These are phyloP conservation scores for Pseudomyrmex concolor DNA, from an alignment of 1,140 invertebrate species.

Conservation along the genomic window DNA sequence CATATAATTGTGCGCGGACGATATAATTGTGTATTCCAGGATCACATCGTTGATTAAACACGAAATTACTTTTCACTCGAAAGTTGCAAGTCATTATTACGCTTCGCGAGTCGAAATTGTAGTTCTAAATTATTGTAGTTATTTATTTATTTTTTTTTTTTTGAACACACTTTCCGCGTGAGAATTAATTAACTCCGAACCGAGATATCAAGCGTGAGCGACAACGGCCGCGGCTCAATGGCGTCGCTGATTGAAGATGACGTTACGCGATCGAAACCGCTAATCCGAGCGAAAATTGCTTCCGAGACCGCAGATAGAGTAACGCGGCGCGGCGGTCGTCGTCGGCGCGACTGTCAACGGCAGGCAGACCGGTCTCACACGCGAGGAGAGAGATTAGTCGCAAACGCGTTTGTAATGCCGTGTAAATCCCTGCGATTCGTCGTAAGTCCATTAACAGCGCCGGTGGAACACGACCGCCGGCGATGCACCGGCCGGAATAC, in stretches of 20 bases:
- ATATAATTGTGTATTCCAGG: constrained; percentile 1
- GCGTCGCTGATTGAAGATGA: constrained; percentile 44
- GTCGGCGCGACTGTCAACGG: constrained; percentile 38
- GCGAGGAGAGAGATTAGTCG: constrained; percentile 72
- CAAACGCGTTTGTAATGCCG: constrained; percentile 75
- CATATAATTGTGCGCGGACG: neutral
- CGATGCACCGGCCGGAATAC: constrained; percentile 70
- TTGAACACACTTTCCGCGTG: neutral
- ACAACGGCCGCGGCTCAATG: neutral
- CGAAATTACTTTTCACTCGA: neutral
- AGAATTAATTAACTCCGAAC: constrained; percentile 2
- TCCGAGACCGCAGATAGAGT: constrained; percentile 54
- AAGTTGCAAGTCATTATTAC: neutral
- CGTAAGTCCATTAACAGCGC: constrained; percentile 74
- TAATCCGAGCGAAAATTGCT: constrained; percentile 70
- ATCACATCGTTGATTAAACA: neutral
- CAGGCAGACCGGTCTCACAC: constrained; percentile 65
- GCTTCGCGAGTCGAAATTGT: too few relatives aligned
- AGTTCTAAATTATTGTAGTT: too few relatives aligned
- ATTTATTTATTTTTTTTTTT: neutral
- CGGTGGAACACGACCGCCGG: constrained; percentile 70
- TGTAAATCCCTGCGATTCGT: constrained; percentile 75
- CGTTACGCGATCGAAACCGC: constrained; percentile 61
- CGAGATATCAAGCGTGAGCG: neutral
- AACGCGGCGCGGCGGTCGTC: constrained; percentile 38